Evolutionary conservation across 2,888 invertebrate genomes (phyloP).

Genomic region (Rhingia rostrata): DNA sequence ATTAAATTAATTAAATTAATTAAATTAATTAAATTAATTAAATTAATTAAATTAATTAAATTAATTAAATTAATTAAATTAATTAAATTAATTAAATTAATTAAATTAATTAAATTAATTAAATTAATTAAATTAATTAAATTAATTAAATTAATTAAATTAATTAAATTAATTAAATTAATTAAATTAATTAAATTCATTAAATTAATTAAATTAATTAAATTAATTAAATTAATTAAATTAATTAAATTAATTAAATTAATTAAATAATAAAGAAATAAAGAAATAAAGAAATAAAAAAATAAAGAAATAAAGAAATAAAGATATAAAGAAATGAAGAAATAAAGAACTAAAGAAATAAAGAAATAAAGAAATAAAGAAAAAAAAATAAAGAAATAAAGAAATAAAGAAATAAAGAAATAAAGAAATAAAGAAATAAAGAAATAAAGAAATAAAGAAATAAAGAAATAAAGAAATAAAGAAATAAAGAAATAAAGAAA

Average conservation of each 20-base stretch:
- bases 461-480: neutral
- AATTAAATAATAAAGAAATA: neutral
- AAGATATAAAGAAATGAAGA: too few species aligned
- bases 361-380: neutral
- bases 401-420: neutral
- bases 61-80: constrained; percentile 1
- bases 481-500: neutral
- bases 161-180: neutral
- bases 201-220: neutral
- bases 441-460: neutral
- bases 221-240: neutral
- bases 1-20: constrained; percentile 2
- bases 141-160: constrained; percentile 1
- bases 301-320: neutral
- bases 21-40: constrained; percentile 3
- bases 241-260: neutral
- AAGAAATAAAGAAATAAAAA: neutral
- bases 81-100: constrained; percentile 1
- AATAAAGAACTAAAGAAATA: neutral
- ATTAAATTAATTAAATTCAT: neutral
- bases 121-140: constrained; percentile 2
- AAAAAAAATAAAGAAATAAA: neutral
- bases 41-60: constrained; percentile 3
- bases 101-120: constrained; percentile 1
- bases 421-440: neutral